phyloP scores from a whole-genome alignment of 2,113 vertebrate species.

The Andinoacara biseriatus region DNA sequence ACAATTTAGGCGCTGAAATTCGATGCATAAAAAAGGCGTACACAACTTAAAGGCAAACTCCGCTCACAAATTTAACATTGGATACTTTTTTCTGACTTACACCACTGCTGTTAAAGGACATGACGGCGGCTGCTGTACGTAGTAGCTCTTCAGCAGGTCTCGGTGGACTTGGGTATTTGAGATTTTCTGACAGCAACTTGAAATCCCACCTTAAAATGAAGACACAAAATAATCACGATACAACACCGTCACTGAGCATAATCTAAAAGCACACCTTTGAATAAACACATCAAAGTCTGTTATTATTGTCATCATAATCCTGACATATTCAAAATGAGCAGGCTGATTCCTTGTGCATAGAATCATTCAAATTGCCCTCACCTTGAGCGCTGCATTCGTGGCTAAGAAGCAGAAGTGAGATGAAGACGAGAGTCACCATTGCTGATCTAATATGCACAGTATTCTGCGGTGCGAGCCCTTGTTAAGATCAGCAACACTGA shows the following conservation, averaged over 20 bases:
- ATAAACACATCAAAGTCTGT: background rate
- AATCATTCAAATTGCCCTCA: background rate
- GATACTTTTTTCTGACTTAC: conserved; percentile 58
- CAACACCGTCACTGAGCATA: no score
- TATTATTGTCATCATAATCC: background rate
- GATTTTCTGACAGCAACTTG: conserved; percentile 53
- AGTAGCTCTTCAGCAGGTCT: conserved; percentile 32
- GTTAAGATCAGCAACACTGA: conserved; percentile 13
- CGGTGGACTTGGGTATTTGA: background rate
- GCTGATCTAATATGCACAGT: background rate
- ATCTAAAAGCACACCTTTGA: background rate
- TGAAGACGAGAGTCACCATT: conserved; percentile 30
- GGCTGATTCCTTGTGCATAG: background rate
- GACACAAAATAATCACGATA: background rate
- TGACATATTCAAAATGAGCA: background rate
- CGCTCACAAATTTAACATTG: background rate
- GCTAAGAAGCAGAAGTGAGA: conserved; percentile 20
- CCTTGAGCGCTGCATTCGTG: conserved; percentile 39
- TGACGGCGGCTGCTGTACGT: conserved; percentile 3
- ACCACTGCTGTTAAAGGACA: conserved; percentile 58
- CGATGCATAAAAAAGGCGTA: background rate
- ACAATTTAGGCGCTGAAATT: background rate
- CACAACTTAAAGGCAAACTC: background rate
- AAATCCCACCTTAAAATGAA: conserved; percentile 35
- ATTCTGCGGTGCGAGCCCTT: background rate